Conservation (phyloP, 2,888 invertebrate genomes). For the Calameuta pallipes region DNA sequence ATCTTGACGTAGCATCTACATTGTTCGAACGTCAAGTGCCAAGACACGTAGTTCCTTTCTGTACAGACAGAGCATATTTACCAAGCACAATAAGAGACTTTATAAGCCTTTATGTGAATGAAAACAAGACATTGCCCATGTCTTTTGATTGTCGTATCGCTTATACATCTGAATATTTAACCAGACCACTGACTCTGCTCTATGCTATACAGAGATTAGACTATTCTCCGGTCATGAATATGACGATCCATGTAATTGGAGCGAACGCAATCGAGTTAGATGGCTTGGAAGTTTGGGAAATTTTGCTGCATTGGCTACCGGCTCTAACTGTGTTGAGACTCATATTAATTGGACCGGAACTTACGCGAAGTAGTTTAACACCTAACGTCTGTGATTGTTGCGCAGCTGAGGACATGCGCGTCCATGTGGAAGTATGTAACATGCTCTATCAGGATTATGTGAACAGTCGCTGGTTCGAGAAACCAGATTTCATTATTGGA, state of each 20-base stretch:
- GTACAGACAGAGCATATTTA: slow-evolving; percentile 34
- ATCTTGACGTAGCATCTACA: slow-evolving; percentile 39
- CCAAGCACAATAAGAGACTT: slow-evolving; percentile 44
- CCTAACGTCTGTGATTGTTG: slow-evolving; percentile 42
- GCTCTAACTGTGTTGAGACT: slow-evolving; percentile 40
- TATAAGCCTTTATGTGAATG: slow-evolving; percentile 36
- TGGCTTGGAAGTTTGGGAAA: slow-evolving; percentile 54
- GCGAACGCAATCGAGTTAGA: slow-evolving; percentile 51
- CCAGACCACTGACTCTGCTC: slow-evolving; percentile 53
- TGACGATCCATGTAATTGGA: slow-evolving; percentile 58
- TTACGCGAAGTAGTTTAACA: slow-evolving; percentile 32
- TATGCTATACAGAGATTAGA: slow-evolving; percentile 43
- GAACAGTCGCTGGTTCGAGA: slow-evolving; percentile 29
- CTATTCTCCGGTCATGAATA: slow-evolving; percentile 14
- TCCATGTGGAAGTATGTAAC: slow-evolving; percentile 32
- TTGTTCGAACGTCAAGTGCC: slow-evolving; percentile 32
- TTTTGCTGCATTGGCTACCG: slow-evolving; percentile 56
- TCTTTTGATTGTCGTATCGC: slow-evolving; percentile 30
- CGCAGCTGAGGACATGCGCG: slow-evolving; percentile 28
- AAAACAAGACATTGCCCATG: slow-evolving; percentile 27
- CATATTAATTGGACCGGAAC: slow-evolving; percentile 57
- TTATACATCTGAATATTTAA: slow-evolving; percentile 46
- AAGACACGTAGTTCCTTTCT: slow-evolving; percentile 37
- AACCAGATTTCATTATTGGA: slow-evolving; percentile 49
- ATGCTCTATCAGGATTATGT: slow-evolving; percentile 44